These are phyloP conservation scores for Drosophila maculinotata DNA, from an alignment of 2,888 invertebrate species.

Conservation along the genomic window DNA sequence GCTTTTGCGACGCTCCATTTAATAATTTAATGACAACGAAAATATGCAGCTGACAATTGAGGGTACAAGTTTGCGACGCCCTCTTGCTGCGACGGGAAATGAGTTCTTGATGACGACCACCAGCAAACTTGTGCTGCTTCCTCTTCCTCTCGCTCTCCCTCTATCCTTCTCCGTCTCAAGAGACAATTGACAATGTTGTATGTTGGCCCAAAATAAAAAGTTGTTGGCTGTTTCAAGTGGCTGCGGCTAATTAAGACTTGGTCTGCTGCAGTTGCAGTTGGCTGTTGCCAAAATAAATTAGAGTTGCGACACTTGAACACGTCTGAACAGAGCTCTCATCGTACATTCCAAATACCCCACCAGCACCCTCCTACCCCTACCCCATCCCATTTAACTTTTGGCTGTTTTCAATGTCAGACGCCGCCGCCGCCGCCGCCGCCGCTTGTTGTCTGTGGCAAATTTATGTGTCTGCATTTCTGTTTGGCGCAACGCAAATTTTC, in stretches of 20 bases:
- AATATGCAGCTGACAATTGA: slow-evolving; percentile 21
- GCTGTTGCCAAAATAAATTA: slow-evolving; percentile 60
- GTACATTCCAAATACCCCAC: not conserved
- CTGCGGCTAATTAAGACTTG: slow-evolving; percentile 62
- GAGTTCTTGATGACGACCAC: slow-evolving; percentile 71
- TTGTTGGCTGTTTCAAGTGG: slow-evolving; percentile 53
- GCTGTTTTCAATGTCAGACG: slow-evolving; percentile 68
- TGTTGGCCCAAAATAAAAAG: slow-evolving; percentile 16
- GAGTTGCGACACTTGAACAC: slow-evolving; percentile 62
- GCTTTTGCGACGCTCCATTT: slow-evolving; percentile 60
- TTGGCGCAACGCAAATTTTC: slow-evolving; percentile 41
- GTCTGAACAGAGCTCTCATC: slow-evolving; percentile 29
- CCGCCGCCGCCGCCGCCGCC: slow-evolving; percentile 23
- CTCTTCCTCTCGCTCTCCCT: too few relatives aligned
- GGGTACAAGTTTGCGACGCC: slow-evolving; percentile 12
- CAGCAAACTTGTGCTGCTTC: slow-evolving; percentile 3
- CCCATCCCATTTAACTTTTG: slow-evolving; percentile 10
- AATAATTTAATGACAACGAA: slow-evolving; percentile 67
- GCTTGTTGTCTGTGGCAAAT: slow-evolving; percentile 63
- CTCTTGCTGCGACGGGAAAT: slow-evolving; percentile 57
- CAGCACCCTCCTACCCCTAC: not conserved
- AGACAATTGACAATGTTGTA: slow-evolving; percentile 33
- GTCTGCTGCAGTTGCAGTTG: slow-evolving; percentile 31
- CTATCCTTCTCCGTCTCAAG: not conserved
- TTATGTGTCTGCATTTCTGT: slow-evolving; percentile 72